Conservation (phyloP, 2,888 invertebrate species). For the Syrphus vitripennis region DNA sequence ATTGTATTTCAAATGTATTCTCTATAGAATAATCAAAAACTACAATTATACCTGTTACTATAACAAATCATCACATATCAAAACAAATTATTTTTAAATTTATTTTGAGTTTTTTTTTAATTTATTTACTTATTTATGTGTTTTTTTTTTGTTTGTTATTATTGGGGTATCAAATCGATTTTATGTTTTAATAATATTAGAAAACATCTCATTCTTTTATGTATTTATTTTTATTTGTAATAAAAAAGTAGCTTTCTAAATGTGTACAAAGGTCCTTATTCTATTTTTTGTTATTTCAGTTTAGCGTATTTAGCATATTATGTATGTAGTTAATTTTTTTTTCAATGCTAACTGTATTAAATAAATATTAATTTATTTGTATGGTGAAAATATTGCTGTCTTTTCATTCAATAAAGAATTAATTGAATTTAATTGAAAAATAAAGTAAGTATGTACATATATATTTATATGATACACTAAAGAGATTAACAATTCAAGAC, state of each 20-base stretch:
- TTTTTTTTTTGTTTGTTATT: slow-evolving; percentile 5
- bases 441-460: not conserved
- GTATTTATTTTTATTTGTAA: slow-evolving; percentile 26
- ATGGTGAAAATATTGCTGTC: slow-evolving; percentile 58
- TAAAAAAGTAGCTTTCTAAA: slow-evolving; percentile 64
- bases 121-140: not conserved
- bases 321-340: slow-evolving; percentile 5
- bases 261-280: slow-evolving; percentile 60
- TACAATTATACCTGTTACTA: slow-evolving; percentile 67
- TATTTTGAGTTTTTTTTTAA: slow-evolving; percentile 23
- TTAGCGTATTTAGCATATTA: slow-evolving; percentile 35
- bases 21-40: slow-evolving; percentile 62
- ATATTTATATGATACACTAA: not conserved
- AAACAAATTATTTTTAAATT: slow-evolving; percentile 64
- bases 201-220: slow-evolving; percentile 43
- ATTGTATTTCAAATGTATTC: slow-evolving; percentile 57
- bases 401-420: not conserved
- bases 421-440: slow-evolving; percentile 11
- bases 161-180: slow-evolving; percentile 66
- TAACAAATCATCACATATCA: slow-evolving; percentile 77
- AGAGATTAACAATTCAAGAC: not conserved
- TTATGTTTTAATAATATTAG: slow-evolving; percentile 30
- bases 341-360: slow-evolving; percentile 49
- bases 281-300: slow-evolving; percentile 49
- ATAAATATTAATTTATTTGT: slow-evolving; percentile 40